Base-by-base conservation (phyloP, 2,888 invertebrate species). In the Polietes domitor region DNA sequence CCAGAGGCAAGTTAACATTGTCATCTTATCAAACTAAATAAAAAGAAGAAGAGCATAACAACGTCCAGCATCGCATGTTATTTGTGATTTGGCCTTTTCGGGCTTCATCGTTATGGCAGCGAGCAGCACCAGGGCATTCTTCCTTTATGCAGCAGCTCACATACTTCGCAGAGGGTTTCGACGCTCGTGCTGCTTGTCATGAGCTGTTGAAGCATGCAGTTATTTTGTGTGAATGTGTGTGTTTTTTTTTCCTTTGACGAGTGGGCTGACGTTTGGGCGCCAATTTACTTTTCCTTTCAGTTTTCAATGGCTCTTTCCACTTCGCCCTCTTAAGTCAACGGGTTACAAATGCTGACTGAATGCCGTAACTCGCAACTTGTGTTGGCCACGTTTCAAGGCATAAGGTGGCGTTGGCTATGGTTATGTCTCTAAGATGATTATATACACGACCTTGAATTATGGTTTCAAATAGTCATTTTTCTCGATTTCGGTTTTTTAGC, bases 21-120 rank as follows among this genome's bases (percentile, higher is more conserved):
- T 73, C 73, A 73, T 41, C 37, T 72, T 72, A 58, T 72, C 37
- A 72, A 72, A 58, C 72, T 55, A 73, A 58, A 58, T 43, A 72
- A 55, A 19, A 55, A 73, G 24, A 73, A 61, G 26, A 72, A 70
- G 68, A 5, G 41, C 43, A 43, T 68, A 43, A 65, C 65, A 65
- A 65, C 10, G 65, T 68, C 37, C 37, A 37, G 7, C 37, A 37
- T 37, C 37, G 4, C 37, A 37, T 3, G 37, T 9, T 19, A 32
- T n/a, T n/a, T 32, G 19, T 58, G 15, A 7, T 58, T 32, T 61
- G 37, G n/a, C 7, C 28, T 28, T 32, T 58, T 65, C 21, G 63
- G 6, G 37, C 58, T 63, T 12, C 32, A 28, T 28, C 2, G 19
- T 24, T 10, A 24, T 58, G 19, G 28, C 10, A 37, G 6, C 4